Percentiles rank a stretch among this genome's conserved stretches.
Conservation (phyloP, 2,888 invertebrate species). For the Chironomus riparius region DNA sequence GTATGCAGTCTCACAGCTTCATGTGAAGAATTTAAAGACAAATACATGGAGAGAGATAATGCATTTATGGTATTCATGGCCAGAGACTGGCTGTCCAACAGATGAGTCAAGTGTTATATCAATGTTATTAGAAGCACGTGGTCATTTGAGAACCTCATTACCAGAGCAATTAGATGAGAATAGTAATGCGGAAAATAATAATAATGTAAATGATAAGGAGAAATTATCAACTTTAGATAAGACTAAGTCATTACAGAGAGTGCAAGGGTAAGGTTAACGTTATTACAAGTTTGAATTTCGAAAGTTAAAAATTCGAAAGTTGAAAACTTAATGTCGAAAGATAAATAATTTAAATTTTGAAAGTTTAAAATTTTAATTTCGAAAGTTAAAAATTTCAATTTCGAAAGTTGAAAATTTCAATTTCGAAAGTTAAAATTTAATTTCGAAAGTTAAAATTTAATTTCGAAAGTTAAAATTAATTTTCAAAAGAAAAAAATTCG, state of each 20-base stretch:
- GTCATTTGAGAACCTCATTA: conserved; percentile 39
- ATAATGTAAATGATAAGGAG: conserved; percentile 15
- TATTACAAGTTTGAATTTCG: neutral
- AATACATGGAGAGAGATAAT: conserved; percentile 80
- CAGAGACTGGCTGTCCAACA: conserved; percentile 71
- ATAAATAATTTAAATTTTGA: too few species aligned
- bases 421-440: too few species aligned
- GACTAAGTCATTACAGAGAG: conserved; percentile 33
- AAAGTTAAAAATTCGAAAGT: neutral
- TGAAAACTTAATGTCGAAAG: conserved; percentile 6
- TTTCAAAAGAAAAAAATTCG: neutral
- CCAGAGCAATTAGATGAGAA: conserved; percentile 38
- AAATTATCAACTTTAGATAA: conserved; percentile 31
- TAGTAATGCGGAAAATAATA: conserved; percentile 29
- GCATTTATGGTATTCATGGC: conserved; percentile 94
- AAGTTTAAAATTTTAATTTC: too few species aligned
- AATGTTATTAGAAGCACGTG: conserved; percentile 75
- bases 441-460: too few species aligned
- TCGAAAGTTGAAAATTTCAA: too few species aligned
- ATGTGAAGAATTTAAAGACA: conserved; percentile 71
- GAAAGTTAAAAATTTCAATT: too few species aligned
- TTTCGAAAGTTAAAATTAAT: conserved; percentile 39
- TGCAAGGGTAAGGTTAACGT: conserved; percentile 39
- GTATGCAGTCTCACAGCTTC: conserved; percentile 78
- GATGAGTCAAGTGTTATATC: conserved; percentile 78